These are phyloP conservation scores for Protobothrops flavoviridis DNA, from an alignment of 2,113 vertebrate species.

Conservation along the genomic window DNA sequence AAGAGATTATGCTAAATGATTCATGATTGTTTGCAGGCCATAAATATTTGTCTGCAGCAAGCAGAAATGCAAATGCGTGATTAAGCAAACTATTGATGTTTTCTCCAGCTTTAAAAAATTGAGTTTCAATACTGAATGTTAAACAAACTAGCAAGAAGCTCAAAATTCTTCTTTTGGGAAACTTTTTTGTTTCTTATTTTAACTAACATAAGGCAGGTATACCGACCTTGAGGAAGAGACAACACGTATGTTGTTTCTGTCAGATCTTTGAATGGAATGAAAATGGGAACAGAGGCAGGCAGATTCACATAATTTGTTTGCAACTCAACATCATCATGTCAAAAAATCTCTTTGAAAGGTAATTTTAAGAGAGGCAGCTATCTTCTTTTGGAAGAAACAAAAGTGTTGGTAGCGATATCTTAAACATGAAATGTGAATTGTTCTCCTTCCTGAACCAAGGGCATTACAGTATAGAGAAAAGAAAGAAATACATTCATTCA, in stretches of 20 bases:
- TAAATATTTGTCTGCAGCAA: constrained; percentile 50
- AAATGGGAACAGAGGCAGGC: neutral
- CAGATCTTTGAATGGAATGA: neutral
- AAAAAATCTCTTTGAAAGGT: neutral
- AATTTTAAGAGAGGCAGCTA: neutral
- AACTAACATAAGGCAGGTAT: neutral
- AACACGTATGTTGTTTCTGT: neutral
- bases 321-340: neutral
- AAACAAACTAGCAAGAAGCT: neutral
- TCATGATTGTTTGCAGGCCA: constrained; percentile 56
- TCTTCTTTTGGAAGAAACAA: neutral
- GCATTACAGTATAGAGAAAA: neutral
- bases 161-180: neutral
- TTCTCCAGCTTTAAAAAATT: neutral
- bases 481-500: neutral
- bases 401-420: neutral
- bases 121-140: neutral
- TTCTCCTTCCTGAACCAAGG: neutral
- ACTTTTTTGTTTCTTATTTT: neutral
- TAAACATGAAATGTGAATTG: neutral
- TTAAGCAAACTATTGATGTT: constrained; percentile 47
- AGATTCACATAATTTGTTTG: neutral
- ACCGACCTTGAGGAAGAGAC: neutral
- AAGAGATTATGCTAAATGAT: constrained; percentile 55
- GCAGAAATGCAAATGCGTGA: neutral